phyloP scores from a whole-genome alignment of 2,888 invertebrate genomes.

The Thysanoteuthis rhombus region DNA sequence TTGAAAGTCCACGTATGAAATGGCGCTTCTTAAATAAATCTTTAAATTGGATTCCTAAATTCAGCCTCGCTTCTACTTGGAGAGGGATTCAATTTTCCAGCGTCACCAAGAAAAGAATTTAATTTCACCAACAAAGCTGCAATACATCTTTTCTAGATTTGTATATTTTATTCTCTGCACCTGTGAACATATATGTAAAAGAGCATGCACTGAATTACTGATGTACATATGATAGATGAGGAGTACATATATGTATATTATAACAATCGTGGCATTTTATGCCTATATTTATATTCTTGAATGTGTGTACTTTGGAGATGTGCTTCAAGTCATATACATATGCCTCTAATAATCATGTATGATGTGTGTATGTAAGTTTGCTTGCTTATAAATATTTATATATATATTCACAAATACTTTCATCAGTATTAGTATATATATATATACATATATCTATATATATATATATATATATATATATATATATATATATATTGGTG shows the following conservation, averaged over 20 bases:
- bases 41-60: slow-evolving; percentile 12
- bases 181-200: background rate
- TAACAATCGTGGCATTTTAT: background rate
- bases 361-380: too few species aligned
- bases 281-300: background rate
- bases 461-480: background rate
- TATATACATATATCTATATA: background rate
- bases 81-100: background rate
- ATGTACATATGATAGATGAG: too few species aligned
- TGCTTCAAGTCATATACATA: too few species aligned
- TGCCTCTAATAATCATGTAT: too few species aligned
- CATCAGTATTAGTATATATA: background rate
- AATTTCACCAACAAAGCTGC: background rate
- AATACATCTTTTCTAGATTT: background rate
- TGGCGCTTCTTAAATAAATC: background rate
- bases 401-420: too few species aligned
- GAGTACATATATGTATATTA: background rate
- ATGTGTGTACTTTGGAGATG: background rate
- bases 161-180: background rate
- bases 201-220: background rate
- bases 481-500: too few species aligned
- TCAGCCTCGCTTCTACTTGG: background rate
- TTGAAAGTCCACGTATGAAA: background rate
- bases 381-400: too few species aligned
- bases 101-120: background rate